Conservation (phyloP, 2,797 vertebrate genomes). For the Galaxias olidus region DNA sequence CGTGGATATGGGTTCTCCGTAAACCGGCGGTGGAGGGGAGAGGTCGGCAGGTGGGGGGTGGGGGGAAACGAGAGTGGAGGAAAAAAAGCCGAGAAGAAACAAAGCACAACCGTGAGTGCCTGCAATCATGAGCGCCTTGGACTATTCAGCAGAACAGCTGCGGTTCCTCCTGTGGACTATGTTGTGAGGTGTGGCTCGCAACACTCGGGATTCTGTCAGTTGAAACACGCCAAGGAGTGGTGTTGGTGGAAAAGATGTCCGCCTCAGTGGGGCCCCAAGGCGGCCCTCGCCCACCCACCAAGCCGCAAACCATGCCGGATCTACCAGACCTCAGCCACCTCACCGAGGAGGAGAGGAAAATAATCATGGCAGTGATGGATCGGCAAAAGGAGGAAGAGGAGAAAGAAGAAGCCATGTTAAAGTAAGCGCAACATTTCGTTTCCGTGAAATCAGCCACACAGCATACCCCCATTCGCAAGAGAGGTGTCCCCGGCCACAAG, state of each 20-base stretch:
- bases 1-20: constrained; percentile 77
- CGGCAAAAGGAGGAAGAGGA: constrained; percentile 97
- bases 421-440: constrained; percentile 80
- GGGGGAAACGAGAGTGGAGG: constrained; percentile 42
- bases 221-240: constrained; percentile 79
- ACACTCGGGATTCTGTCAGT: constrained; percentile 74
- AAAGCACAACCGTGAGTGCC: constrained; percentile 79
- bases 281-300: constrained; percentile 92
- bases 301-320: constrained; percentile 90
- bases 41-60: constrained; percentile 56
- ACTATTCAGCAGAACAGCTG: constrained; percentile 57
- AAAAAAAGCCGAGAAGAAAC: constrained; percentile 64
- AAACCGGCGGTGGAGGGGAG: constrained; percentile 75
- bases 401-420: constrained; percentile 98
- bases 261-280: constrained; percentile 90
- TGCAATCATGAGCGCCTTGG: constrained; percentile 82
- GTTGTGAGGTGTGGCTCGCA: constrained; percentile 78
- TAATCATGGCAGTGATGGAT: constrained; percentile 98
- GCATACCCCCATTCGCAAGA: constrained; percentile 14
- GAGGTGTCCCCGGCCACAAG: constrained; percentile 25
- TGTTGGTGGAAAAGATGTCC: constrained; percentile 86
- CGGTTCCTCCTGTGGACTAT: constrained; percentile 64
- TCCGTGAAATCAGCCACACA: constrained; percentile 30
- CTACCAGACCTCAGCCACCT: constrained; percentile 98
- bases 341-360: constrained; percentile 97